phyloP scores from a whole-genome alignment of 1,140 invertebrate genomes.

The Drosophila pallidifrons region DNA sequence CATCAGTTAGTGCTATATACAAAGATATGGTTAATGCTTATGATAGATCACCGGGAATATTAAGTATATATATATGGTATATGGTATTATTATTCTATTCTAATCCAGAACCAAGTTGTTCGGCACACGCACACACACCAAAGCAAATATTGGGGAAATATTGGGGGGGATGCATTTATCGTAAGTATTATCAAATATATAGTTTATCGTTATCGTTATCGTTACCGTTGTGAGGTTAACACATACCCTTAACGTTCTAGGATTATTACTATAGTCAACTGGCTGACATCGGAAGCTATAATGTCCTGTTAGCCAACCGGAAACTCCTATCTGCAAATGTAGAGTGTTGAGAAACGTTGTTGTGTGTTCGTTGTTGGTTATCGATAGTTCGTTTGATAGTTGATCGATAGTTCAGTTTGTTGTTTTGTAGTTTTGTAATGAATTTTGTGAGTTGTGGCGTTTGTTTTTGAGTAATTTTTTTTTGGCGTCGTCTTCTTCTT shows the following conservation, averaged over 20 bases:
- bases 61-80: constrained; percentile 21
- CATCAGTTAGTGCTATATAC: constrained; percentile 38
- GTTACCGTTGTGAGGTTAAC: constrained; percentile 68
- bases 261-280: constrained; percentile 95
- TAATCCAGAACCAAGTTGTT: constrained; percentile 33
- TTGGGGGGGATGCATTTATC: background rate
- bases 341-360: constrained; percentile 69
- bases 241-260: constrained; percentile 94
- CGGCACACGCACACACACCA: constrained; percentile 29
- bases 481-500: constrained; percentile 9
- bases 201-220: constrained; percentile 39
- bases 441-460: constrained; percentile 27
- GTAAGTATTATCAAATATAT: background rate
- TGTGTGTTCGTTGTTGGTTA: constrained; percentile 16
- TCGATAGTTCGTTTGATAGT: constrained; percentile 8
- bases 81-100: constrained; percentile 5
- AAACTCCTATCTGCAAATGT: constrained; percentile 92
- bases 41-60: background rate
- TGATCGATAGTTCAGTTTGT: constrained; percentile 12
- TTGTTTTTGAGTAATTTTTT: background rate
- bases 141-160: background rate
- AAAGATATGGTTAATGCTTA: background rate
- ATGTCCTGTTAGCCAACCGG: constrained; percentile 94
- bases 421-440: constrained; percentile 6
- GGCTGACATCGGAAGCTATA: constrained; percentile 98